Evolutionary conservation across 2,888 invertebrate genomes (phyloP).

Genomic region (Apeira syringaria): DNA sequence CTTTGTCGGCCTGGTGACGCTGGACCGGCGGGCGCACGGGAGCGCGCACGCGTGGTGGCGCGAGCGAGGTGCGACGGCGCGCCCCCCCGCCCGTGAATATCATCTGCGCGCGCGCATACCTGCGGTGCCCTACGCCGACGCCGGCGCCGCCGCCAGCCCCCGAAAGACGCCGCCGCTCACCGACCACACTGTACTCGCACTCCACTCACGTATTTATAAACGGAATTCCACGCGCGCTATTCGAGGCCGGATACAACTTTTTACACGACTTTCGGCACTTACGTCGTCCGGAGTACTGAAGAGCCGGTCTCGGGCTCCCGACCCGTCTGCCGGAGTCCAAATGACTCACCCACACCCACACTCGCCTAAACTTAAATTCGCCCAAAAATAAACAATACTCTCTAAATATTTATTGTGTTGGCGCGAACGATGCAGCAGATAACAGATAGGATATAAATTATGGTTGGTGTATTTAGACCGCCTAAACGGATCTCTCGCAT

Average conservation of each 20-base stretch:
- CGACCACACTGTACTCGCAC: constrained; percentile 36
- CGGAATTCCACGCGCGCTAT: constrained; percentile 75
- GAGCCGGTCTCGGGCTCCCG: constrained; percentile 59
- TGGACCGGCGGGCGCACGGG: constrained; percentile 53
- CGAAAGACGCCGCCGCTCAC: constrained; percentile 36
- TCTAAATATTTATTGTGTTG: constrained; percentile 56
- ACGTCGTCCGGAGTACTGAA: constrained; percentile 79
- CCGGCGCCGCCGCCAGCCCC: constrained; percentile 29
- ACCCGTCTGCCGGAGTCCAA: constrained; percentile 66
- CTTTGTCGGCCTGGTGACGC: constrained; percentile 59
- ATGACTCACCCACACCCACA: constrained; percentile 61
- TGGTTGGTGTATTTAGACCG: constrained; percentile 52
- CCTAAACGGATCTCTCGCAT: constrained; percentile 47
- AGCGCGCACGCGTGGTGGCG: constrained; percentile 58
- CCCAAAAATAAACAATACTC: constrained; percentile 48
- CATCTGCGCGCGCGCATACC: constrained; percentile 68
- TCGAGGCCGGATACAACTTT: constrained; percentile 80
- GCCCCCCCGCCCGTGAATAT: constrained; percentile 82
- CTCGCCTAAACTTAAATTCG: constrained; percentile 46
- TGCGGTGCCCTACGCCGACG: constrained; percentile 34
- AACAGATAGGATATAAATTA: constrained; percentile 49
- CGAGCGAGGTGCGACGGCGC: constrained; percentile 76
- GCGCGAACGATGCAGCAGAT: constrained; percentile 46
- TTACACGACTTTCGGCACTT: constrained; percentile 83
- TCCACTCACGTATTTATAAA: constrained; percentile 76